These are phyloP conservation scores for Caenorhabditis doughertyi DNA, from an alignment of 2,888 invertebrate species.

Conservation along the genomic window DNA sequence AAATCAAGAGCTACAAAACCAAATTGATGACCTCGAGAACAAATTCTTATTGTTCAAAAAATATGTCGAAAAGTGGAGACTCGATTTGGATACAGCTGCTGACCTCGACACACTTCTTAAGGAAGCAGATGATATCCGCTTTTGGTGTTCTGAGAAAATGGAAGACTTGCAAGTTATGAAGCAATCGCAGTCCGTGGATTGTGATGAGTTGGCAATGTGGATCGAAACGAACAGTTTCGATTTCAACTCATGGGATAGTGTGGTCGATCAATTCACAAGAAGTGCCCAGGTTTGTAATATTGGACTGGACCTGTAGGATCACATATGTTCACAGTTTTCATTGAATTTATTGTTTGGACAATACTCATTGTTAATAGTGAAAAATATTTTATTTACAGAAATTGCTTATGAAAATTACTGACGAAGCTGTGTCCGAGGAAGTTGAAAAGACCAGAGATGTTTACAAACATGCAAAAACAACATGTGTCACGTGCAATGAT, in stretches of 20 bases:
- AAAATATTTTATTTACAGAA: constrained; percentile 9
- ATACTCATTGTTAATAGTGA: background rate
- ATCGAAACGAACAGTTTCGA: constrained; percentile 52
- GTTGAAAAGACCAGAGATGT: background rate
- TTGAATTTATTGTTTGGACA: too few species aligned
- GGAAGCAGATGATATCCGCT: constrained; percentile 64
- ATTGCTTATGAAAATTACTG: constrained; percentile 1
- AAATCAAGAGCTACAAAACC: background rate
- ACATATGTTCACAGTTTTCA: background rate
- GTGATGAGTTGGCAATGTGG: constrained; percentile 53
- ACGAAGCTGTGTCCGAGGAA: constrained; percentile 9
- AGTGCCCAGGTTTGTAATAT: constrained; percentile 19
- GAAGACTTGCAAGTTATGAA: constrained; percentile 44
- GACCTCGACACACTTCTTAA: constrained; percentile 64
- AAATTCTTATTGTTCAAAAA: constrained; percentile 20
- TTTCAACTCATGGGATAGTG: constrained; percentile 52
- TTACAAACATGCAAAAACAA: constrained; percentile 12
- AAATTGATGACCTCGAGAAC: constrained; percentile 13
- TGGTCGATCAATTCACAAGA: constrained; percentile 13
- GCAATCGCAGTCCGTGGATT: constrained; percentile 27
- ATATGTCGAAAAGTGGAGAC: constrained; percentile 39
- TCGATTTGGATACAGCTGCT: constrained; percentile 41
- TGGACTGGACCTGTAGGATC: background rate
- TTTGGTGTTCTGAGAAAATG: constrained; percentile 61
- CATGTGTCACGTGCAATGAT: background rate